A percentile compares a stretch with the other conserved stretches of the same genome.
These are phyloP conservation scores for Drosophila fuyamai DNA, from an alignment of 1,140 invertebrate species.

Conservation along the genomic window DNA sequence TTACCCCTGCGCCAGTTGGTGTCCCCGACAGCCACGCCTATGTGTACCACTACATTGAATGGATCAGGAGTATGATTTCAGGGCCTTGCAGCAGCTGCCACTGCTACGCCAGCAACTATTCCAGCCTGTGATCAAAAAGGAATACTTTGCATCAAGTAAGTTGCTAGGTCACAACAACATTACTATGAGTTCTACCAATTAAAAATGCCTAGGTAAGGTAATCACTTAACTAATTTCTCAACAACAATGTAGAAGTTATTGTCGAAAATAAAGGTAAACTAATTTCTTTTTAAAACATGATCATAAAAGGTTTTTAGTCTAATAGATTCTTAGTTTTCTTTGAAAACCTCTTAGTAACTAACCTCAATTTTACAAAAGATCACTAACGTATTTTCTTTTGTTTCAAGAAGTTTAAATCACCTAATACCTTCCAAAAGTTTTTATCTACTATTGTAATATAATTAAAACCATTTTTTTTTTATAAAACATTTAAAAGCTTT, in stretches of 20 bases:
- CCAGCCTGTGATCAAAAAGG: not conserved
- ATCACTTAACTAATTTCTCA: not conserved
- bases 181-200: no score
- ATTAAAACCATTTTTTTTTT: no score
- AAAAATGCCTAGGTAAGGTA: slow-evolving; percentile 1
- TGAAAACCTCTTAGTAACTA: no score
- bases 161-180: not conserved
- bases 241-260: not conserved
- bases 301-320: no score
- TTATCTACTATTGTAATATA: no score
- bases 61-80: slow-evolving; percentile 43
- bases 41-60: slow-evolving; percentile 48
- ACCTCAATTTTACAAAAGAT: no score
- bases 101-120: slow-evolving; percentile 76
- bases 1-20: slow-evolving; percentile 85
- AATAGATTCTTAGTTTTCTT: no score
- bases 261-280: not conserved
- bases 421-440: no score
- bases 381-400: no score
- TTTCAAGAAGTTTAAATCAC: no score
- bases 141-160: not conserved
- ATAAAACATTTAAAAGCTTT: no score
- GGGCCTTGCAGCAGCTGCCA: slow-evolving; percentile 51
- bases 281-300: no score
- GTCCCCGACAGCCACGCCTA: slow-evolving; percentile 85